Conservation (phyloP, 2,797 vertebrate species). For the Aeoliscus strigatus region DNA sequence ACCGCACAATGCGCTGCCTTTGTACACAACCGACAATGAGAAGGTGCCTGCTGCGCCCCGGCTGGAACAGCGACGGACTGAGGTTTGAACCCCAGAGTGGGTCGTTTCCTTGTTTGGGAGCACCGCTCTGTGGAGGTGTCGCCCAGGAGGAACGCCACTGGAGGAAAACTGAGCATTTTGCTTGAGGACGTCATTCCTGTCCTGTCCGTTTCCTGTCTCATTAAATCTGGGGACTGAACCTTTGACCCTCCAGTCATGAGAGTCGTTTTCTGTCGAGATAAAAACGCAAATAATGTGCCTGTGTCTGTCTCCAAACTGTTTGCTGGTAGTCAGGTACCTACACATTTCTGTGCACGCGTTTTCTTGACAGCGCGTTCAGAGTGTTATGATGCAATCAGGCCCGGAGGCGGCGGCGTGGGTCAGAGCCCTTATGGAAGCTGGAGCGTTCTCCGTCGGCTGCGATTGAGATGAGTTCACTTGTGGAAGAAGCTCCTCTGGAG, state of each 20-base stretch:
- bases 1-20: conserved; percentile 22
- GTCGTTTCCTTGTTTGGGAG: no score
- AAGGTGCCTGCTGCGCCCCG: neutral
- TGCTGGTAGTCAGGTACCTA: no score
- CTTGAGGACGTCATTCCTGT: conserved; percentile 5
- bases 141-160: no score
- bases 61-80: neutral
- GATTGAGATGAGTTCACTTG: conserved; percentile 43
- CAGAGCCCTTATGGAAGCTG: conserved; percentile 14
- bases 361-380: conserved; percentile 7
- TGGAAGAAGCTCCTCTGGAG: conserved; percentile 32
- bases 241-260: neutral
- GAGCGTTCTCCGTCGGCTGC: conserved; percentile 16
- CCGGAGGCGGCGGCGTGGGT: conserved; percentile 9
- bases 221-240: neutral
- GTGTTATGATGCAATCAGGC: conserved; percentile 16
- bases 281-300: neutral
- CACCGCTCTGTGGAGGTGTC: no score
- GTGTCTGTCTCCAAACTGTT: neutral
- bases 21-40: conserved; percentile 7
- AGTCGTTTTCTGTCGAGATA: neutral
- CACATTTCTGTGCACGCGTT: no score
- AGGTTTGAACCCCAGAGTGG: neutral
- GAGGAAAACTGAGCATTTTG: neutral
- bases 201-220: no score